Percentiles rank a stretch among this genome's conserved stretches.
Evolutionary conservation across 2,888 invertebrate genomes (phyloP).

Genomic region (Lamellibrachia satsuma): DNA sequence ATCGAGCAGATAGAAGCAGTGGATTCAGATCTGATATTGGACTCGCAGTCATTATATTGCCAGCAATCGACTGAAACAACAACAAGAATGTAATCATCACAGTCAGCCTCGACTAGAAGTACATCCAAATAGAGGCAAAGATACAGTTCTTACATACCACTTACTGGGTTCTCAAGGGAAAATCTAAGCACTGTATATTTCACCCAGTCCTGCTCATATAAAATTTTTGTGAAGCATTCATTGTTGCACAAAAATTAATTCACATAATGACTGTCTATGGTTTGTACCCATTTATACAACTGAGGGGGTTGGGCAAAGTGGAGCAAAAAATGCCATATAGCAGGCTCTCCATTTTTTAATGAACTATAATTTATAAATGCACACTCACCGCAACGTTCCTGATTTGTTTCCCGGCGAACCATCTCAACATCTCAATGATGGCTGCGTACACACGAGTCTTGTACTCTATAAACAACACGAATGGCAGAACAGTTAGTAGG

Average conservation of each 20-base stretch:
- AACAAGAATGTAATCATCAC: neutral
- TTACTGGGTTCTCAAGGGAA: too few relatives aligned
- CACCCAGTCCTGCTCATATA: too few relatives aligned
- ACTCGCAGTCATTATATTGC: conserved; percentile 94
- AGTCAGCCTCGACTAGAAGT: neutral
- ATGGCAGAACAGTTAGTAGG: neutral
- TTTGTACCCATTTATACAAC: too few relatives aligned
- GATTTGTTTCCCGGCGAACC: conserved; percentile 95
- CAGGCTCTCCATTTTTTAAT: neutral
- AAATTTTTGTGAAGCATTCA: too few relatives aligned
- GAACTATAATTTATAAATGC: too few relatives aligned
- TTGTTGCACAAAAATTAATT: too few relatives aligned
- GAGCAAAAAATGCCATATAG: too few relatives aligned
- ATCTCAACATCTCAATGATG: conserved; percentile 85
- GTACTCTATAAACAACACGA: conserved; percentile 41
- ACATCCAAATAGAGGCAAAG: neutral
- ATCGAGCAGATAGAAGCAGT: conserved; percentile 80
- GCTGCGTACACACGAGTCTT: conserved; percentile 66
- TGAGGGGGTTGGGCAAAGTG: too few relatives aligned
- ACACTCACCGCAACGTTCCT: conserved; percentile 81
- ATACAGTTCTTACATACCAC: neutral
- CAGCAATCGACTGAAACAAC: conserved; percentile 77
- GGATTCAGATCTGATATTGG: conserved; percentile 97
- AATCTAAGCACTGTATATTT: too few relatives aligned
- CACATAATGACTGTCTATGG: too few relatives aligned